These are phyloP conservation scores for Arctopsyche grandis DNA, from an alignment of 1,140 invertebrate species.

Conservation along the genomic window DNA sequence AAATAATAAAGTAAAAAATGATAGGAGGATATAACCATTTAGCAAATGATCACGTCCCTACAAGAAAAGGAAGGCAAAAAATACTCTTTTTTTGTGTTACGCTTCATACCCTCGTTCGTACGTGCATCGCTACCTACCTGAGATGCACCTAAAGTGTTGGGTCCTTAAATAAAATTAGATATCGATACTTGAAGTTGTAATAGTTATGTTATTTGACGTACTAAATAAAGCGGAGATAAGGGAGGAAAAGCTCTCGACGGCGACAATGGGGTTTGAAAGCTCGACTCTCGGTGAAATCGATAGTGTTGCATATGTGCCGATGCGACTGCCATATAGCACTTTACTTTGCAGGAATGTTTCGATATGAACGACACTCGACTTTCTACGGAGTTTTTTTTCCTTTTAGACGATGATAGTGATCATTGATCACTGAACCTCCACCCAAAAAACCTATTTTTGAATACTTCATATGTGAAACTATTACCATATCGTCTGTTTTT, in stretches of 20 bases:
- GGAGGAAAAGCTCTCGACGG: slow-evolving; percentile 16
- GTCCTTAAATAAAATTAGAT: slow-evolving; percentile 34
- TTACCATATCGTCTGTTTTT: too few relatives aligned
- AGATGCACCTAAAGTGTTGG: slow-evolving; percentile 34
- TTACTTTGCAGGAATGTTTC: not conserved
- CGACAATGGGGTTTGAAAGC: slow-evolving; percentile 17
- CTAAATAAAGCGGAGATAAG: slow-evolving; percentile 28
- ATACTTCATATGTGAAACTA: too few relatives aligned
- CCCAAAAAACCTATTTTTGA: too few relatives aligned
- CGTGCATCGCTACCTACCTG: slow-evolving; percentile 9
- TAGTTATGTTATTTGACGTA: slow-evolving; percentile 37
- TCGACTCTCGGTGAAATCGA: slow-evolving; percentile 16
- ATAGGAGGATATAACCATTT: slow-evolving; percentile 7
- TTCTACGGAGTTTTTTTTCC: too few relatives aligned
- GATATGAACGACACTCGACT: too few relatives aligned
- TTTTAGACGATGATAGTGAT: too few relatives aligned
- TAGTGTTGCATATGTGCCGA: slow-evolving; percentile 5
- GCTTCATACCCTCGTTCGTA: not conserved
- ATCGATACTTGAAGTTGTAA: slow-evolving; percentile 36
- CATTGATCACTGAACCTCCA: too few relatives aligned
- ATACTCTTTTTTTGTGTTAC: not conserved
- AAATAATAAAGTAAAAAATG: too few relatives aligned
- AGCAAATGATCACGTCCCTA: not conserved
- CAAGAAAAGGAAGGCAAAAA: not conserved
- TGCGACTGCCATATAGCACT: not conserved